Base-by-base conservation (phyloP, 1,140 invertebrate species). In the Streblospio benedicti region DNA sequence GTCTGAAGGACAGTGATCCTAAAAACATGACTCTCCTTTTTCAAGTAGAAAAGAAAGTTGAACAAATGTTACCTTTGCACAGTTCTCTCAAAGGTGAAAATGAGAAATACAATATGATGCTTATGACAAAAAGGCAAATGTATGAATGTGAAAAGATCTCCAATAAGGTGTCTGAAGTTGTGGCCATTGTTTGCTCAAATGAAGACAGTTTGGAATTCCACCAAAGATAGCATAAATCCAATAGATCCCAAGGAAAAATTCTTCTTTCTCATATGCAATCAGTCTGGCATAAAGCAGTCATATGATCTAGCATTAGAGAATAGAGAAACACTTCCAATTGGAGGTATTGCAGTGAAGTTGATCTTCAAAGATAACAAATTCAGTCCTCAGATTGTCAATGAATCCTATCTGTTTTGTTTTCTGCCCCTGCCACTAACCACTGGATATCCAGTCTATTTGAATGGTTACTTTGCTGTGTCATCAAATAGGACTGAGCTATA, bases 401-500 rank as follows among this genome's bases (percentile, higher is more conserved):
- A n/a, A 31, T 51, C 45, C 23, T 16, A 49, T 38, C 14, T 65
- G 9, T 67, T 60, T 59, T 67, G 66, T 45, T 69, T 64, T 50
- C 52, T 69, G 2, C 69, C 67, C 18, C 33, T 72, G 2, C 61
- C 67, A 54, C 64, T 69, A 9, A 43, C 30, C 16, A 65, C 61
- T 27, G 52, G 55, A 20, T 38, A 67, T n/a, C 63, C 64, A 54
- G 53, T 66, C 28, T 58, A 66, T 43, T 58, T 69, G 16, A 71
- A 71, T 57, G 66, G 59, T 25, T 45, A 47, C 20, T 71, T 72
- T 68, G 55, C 66, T 30, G 35, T 71, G 18, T 65, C 55, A 2
- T 61, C 64, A 16, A 60, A 65, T 47, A 56, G 69, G 28, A 51
- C 55, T 41, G 57, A 59, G 27, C 33, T 69, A 20, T 5, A 59